These are phyloP conservation scores for Prionace glauca DNA, from an alignment of 2,797 vertebrate species.

Conservation along the genomic window DNA sequence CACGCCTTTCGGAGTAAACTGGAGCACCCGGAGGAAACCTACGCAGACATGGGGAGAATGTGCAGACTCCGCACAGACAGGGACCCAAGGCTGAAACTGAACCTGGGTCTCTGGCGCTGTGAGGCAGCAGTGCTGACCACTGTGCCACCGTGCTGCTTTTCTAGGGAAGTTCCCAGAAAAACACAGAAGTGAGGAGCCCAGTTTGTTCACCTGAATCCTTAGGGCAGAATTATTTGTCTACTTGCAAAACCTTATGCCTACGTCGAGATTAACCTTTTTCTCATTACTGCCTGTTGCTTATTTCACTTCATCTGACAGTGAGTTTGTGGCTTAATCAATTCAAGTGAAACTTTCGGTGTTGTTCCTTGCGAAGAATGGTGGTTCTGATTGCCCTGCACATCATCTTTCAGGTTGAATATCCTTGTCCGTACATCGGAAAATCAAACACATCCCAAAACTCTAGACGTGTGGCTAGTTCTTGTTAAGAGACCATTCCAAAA, in stretches of 20 bases:
- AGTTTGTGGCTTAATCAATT: background rate
- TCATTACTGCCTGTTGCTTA: background rate
- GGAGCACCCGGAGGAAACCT: too few species aligned
- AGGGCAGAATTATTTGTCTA: background rate
- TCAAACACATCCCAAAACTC: background rate
- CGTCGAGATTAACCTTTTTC: background rate
- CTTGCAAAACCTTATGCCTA: too few species aligned
- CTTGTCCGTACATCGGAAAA: too few species aligned
- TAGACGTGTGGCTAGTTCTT: background rate
- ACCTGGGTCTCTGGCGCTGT: too few species aligned
- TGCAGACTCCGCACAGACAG: too few species aligned
- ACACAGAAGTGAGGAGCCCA: background rate
- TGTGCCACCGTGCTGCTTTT: too few species aligned
- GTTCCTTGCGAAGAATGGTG: background rate
- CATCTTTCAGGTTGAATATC: background rate
- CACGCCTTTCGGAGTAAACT: too few species aligned
- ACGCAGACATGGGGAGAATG: too few species aligned
- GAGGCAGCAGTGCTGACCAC: too few species aligned
- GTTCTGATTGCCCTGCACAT: background rate
- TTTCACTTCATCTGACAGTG: background rate
- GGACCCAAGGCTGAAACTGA: too few species aligned
- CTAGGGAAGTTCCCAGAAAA: background rate
- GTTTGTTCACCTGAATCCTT: background rate
- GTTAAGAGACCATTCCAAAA: background rate
- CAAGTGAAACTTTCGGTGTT: background rate